Evolutionary conservation across 1,140 invertebrate species (phyloP).

Genomic region (Polypedilum vanderplanki): DNA sequence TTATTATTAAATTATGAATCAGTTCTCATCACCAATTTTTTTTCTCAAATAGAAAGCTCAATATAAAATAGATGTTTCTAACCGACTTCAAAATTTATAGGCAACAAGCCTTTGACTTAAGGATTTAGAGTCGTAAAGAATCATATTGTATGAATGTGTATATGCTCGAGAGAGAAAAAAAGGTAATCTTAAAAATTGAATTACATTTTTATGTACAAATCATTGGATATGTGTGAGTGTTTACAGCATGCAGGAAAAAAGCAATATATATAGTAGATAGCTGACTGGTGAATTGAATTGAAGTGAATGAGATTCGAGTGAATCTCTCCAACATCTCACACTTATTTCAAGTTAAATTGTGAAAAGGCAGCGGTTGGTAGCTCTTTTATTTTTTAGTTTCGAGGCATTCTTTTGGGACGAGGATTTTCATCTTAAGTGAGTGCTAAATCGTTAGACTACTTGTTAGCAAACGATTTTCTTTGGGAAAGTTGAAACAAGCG

Average conservation of each 20-base stretch:
- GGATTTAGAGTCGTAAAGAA: not conserved
- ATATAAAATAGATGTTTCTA: too few species aligned
- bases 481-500: not conserved
- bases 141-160: not conserved
- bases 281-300: not conserved
- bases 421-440: conserved; percentile 5
- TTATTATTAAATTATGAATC: too few species aligned
- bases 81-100: too few species aligned
- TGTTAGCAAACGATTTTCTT: not conserved
- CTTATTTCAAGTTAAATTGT: not conserved
- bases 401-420: not conserved
- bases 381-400: not conserved
- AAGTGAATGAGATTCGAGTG: not conserved
- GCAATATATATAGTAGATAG: not conserved
- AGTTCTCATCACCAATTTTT: too few species aligned
- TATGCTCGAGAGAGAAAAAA: not conserved
- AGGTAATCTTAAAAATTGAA: conserved; percentile 28
- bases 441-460: not conserved
- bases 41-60: too few species aligned
- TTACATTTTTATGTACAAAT: conserved; percentile 23
- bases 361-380: not conserved
- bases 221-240: not conserved
- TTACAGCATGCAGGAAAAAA: too few species aligned
- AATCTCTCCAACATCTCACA: not conserved
- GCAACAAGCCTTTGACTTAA: not conserved